phyloP scores from a whole-genome alignment of 2,888 invertebrate species.

The Melitaea athalia region DNA sequence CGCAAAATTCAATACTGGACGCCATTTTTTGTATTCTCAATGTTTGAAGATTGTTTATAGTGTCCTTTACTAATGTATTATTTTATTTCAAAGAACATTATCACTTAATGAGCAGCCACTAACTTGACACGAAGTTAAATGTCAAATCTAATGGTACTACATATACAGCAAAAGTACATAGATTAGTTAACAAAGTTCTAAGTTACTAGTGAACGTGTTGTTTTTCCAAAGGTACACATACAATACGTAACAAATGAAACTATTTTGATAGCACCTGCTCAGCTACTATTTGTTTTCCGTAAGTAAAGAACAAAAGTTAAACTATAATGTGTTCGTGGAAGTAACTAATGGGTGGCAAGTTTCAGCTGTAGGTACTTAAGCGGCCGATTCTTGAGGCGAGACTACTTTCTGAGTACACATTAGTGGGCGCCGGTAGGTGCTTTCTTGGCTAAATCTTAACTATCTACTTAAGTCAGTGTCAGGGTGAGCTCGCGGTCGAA shows the following conservation, averaged over 20 bases:
- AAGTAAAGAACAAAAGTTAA: conserved; percentile 70
- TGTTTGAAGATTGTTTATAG: neutral
- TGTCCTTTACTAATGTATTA: neutral
- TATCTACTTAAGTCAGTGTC: conserved; percentile 76
- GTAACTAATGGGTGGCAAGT: conserved; percentile 78
- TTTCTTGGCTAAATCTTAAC: conserved; percentile 74
- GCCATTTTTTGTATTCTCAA: neutral
- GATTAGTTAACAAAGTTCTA: conserved; percentile 12
- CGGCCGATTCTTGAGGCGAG: conserved; percentile 72
- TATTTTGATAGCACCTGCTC: conserved; percentile 42
- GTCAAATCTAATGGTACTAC: neutral
- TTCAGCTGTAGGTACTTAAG: conserved; percentile 73
- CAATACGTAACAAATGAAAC: conserved; percentile 38
- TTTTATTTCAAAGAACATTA: neutral
- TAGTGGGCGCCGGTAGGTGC: conserved; percentile 65
- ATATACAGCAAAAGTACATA: neutral
- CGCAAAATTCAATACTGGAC: conserved; percentile 3
- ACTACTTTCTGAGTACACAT: conserved; percentile 78
- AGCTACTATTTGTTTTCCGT: conserved; percentile 54
- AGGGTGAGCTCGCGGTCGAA: conserved; percentile 65
- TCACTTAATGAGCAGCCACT: neutral
- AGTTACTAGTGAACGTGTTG: conserved; percentile 15
- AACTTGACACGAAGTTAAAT: too few relatives aligned
- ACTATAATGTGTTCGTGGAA: conserved; percentile 74
- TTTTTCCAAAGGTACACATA: conserved; percentile 24